Conservation (phyloP, 35 echinoderm and acorn worm species). For the Heliocidaris tuberculata region DNA sequence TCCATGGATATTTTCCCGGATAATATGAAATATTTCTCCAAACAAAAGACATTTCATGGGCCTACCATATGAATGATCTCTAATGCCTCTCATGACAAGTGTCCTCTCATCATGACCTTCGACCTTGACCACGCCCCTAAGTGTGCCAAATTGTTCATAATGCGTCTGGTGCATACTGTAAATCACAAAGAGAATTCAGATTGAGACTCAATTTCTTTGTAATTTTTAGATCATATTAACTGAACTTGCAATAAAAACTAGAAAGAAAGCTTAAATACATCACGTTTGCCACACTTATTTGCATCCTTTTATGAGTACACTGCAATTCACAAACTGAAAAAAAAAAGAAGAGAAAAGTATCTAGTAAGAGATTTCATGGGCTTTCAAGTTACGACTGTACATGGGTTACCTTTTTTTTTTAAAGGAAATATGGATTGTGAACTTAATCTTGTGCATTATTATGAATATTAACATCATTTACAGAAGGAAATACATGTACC, state of each 20-base stretch:
- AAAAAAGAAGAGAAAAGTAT: not conserved
- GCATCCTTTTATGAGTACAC: not conserved
- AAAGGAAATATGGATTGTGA: too few relatives aligned
- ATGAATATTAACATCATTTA: not conserved
- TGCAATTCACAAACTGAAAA: not conserved
- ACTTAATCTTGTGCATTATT: not conserved
- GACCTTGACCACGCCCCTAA: constrained; percentile 52
- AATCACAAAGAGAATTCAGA: not conserved
- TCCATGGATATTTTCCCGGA: not conserved
- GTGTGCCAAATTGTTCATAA: constrained; percentile 60
- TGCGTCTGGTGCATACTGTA: constrained; percentile 50
- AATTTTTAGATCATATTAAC: too few relatives aligned
- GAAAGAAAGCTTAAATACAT: too few relatives aligned
- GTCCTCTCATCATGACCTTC: constrained; percentile 56
- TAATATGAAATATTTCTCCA: not conserved
- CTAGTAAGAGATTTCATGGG: too few relatives aligned
- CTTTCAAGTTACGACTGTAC: too few relatives aligned
- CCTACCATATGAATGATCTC: constrained; percentile 57
- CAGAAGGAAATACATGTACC: not conserved
- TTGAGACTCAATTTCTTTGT: too few relatives aligned
- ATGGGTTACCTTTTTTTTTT: too few relatives aligned
- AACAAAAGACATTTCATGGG: not conserved
- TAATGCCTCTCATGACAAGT: constrained; percentile 52
- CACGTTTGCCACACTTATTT: not conserved
- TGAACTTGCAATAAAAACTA: too few relatives aligned